phyloP scores from a whole-genome alignment of 2,113 vertebrate genomes.

The Rhineura floridana region DNA sequence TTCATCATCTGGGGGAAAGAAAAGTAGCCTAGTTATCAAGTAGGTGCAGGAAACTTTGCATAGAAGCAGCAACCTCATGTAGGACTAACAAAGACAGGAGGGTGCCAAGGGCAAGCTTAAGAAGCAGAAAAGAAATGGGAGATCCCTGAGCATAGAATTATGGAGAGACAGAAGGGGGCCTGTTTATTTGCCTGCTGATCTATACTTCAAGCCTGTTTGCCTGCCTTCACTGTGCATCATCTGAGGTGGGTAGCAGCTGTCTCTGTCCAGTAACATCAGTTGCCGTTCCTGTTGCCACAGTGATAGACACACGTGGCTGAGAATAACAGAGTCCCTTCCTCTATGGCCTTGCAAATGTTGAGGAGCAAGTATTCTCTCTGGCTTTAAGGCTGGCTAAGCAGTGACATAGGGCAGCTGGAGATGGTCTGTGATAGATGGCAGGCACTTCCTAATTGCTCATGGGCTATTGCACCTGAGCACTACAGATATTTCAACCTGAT shows the following conservation, averaged over 20 bases:
- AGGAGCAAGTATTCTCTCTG: neutral
- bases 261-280: neutral
- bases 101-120: neutral
- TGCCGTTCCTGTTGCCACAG: neutral
- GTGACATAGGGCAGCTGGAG: neutral
- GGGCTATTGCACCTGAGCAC: rapidly evolving
- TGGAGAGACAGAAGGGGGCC: neutral
- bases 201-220: rapidly evolving
- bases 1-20: neutral
- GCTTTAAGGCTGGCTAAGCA: neutral
- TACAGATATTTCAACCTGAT: neutral
- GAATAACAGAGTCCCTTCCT: neutral
- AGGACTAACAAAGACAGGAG: too few species aligned
- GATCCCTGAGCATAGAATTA: rapidly evolving
- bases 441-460: neutral
- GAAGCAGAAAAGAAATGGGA: neutral
- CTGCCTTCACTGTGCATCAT: too few species aligned
- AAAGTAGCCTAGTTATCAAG: neutral
- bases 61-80: too few species aligned
- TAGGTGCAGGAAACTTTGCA: neutral
- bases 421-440: neutral
- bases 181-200: rapidly evolving
- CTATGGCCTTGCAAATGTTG: rapidly evolving
- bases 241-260: rapidly evolving
- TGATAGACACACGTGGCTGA: rapidly evolving